Evolutionary conservation across 2,113 vertebrate genomes (phyloP).

Genomic region (Girardinichthys multiradiatus): DNA sequence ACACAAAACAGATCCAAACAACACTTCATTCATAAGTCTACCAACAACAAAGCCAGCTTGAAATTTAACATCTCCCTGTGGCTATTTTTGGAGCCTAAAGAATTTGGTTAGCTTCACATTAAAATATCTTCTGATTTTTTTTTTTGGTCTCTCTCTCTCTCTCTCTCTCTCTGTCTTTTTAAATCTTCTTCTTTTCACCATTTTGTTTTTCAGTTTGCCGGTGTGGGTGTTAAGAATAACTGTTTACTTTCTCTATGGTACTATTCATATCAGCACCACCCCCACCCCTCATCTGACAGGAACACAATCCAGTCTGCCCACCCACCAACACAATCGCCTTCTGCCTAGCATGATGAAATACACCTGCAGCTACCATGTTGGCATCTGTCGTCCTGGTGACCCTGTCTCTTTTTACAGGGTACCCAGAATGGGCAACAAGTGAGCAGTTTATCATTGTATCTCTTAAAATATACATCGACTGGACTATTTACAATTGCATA

Average conservation of each 20-base stretch:
- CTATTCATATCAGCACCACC: constrained; percentile 63
- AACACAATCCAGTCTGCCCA: constrained; percentile 42
- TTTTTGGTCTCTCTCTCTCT: background rate
- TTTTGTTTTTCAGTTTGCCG: constrained; percentile 53
- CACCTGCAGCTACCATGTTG: constrained; percentile 59
- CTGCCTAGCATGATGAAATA: constrained; percentile 11
- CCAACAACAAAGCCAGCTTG: constrained; percentile 52
- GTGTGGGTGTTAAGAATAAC: constrained; percentile 69
- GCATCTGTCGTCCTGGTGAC: constrained; percentile 74
- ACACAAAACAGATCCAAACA: constrained; percentile 28
- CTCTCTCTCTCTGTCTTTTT: constrained; percentile 31
- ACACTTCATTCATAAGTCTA: constrained; percentile 29
- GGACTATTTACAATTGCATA: background rate
- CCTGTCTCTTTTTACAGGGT: constrained; percentile 53
- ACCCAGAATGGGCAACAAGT: constrained; percentile 31
- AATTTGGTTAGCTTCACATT: constrained; percentile 50
- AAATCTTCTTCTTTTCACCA: constrained; percentile 13
- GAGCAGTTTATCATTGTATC: constrained; percentile 2
- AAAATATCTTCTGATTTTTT: constrained; percentile 35
- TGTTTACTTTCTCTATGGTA: constrained; percentile 66
- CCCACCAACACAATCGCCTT: constrained; percentile 29
- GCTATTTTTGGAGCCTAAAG: constrained; percentile 66
- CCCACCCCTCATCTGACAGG: constrained; percentile 37
- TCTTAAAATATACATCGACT: background rate
- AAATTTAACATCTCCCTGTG: constrained; percentile 53